Evolutionary conservation across 2,888 invertebrate species (phyloP).

Genomic region (Ctena decussata): DNA sequence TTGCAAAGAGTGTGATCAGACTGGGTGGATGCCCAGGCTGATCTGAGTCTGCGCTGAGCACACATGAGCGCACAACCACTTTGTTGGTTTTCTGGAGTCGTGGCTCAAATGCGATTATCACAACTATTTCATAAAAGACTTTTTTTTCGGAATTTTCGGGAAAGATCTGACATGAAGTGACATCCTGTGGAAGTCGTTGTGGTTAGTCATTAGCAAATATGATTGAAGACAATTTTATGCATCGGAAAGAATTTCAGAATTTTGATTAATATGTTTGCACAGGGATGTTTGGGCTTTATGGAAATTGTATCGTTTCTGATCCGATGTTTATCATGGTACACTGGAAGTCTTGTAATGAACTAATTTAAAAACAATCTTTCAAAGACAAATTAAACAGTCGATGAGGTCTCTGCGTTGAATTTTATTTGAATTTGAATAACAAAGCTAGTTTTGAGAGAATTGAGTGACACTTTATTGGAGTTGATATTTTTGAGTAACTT

Average conservation of each 20-base stretch:
- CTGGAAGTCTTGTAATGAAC: background rate
- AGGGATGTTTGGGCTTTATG: background rate
- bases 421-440: background rate
- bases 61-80: too few species aligned
- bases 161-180: background rate
- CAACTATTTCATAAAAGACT: background rate
- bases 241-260: constrained; percentile 53
- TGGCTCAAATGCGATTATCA: background rate
- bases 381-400: background rate
- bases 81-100: too few species aligned
- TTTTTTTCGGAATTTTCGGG: background rate
- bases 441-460: background rate
- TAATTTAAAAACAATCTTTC: constrained; percentile 16
- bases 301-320: constrained; percentile 9
- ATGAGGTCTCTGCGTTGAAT: background rate
- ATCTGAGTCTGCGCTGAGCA: too few species aligned
- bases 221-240: constrained; percentile 59
- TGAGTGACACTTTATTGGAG: background rate
- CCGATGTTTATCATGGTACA: constrained; percentile 1
- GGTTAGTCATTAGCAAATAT: constrained; percentile 9
- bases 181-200: background rate
- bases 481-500: background rate
- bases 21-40: too few species aligned
- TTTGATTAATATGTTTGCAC: constrained; percentile 41
- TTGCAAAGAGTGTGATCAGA: too few species aligned